Base-by-base conservation (phyloP, 2,113 vertebrate genomes). In the Argyrosomus japonicus region DNA sequence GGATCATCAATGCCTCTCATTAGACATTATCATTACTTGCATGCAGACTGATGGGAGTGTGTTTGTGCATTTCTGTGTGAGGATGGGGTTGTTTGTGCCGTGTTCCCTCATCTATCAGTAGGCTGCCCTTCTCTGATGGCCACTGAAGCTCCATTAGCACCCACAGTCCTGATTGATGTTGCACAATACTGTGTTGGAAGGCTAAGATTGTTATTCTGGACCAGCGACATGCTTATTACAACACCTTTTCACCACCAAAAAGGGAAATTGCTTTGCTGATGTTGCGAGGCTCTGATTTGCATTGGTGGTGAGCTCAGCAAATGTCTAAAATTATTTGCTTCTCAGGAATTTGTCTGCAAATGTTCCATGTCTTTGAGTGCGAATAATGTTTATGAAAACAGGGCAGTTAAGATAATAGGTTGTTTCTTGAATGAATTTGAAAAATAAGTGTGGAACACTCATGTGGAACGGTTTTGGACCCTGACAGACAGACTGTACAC, bases 81-180 rank as follows among this genome's bases (percentile, higher is more conserved):
- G 25, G 73, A 53, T 21, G 65, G 72, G 63, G 85, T 72, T 90
- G 88, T 92, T 85, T 83, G 68, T 57, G 81, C 67, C 1, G 29
- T 79, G 82, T 86, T 89, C 82, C 88, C 86, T 91, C 91, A 93
- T 93, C 81, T 89, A 81, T 93, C 92, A 90, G 87, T 60, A 19
- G 70, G 75, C 85, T 81, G 87, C 87, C 90, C 88, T 87, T 87
- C 90, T 92, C 81, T 85, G 81, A 93, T 91, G 90, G 91, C 87
- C 83, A 88, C 77, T 84, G 89, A 91, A 88, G 85, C 89, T 88
- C 89, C 86, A 92, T 93, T 94, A 92, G 89, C 77, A 84, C 71
- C 88, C 83, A 77, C 85, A 64, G 79, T 68, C 77, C 83, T 93
- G 93, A 94, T 90, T 92, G 87, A 94, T 93, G 91, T 85, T 65